Evolutionary conservation across 1,140 invertebrate genomes (phyloP), one percentile per base, ranked within the genome.

Genomic region (Phthorimaea operculella): DNA sequence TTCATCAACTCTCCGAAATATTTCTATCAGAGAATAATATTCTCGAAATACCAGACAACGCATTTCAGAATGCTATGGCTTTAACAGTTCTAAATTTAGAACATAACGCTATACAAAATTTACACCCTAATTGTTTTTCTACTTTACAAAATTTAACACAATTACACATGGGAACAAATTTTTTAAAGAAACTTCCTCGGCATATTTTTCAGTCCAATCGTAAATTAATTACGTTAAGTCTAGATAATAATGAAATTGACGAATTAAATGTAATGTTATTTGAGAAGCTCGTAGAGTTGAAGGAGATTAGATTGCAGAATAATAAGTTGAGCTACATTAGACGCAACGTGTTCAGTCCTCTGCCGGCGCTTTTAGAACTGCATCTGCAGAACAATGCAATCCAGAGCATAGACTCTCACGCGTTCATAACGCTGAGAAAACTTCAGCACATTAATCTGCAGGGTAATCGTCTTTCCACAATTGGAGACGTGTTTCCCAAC

Each of bases 11-110:
- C 2, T 88, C 91, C 36, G 90, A 92, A 74, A 84, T 97, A 16
- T 95, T 96, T 74, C 83, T 97, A n/a, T 92, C 93, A 0, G 93
- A 96, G 75, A 97, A 97, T 72, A 96, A 96, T 75, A 93, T 97
- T 49, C 78, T 96, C 0, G 93, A 95, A 77, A 88, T 97, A 60
- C 90, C 92, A 0, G 88, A 90, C 4, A 91, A 95, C 59, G 92
- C 93, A 10, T 97, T 97, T 75, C 87, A 88, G 4, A 93, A 94
- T 57, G 93, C 93, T 5, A 75, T 88, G 0, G 90, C 90, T 51
- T 85, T 97, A 14, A 90, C 91, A 1, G 93, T 96, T 15, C 90
- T 97, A 36, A 94, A 96, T 79, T 83, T 97, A 47, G 93, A 96
- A 71, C 91, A 94, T 59, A 97, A 97, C 77, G 93, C 94, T 6